A percentile compares a stretch with the other conserved stretches of the same genome.
Conservation (phyloP, 1,140 invertebrate species). For the Neodiprion pinetum region DNA sequence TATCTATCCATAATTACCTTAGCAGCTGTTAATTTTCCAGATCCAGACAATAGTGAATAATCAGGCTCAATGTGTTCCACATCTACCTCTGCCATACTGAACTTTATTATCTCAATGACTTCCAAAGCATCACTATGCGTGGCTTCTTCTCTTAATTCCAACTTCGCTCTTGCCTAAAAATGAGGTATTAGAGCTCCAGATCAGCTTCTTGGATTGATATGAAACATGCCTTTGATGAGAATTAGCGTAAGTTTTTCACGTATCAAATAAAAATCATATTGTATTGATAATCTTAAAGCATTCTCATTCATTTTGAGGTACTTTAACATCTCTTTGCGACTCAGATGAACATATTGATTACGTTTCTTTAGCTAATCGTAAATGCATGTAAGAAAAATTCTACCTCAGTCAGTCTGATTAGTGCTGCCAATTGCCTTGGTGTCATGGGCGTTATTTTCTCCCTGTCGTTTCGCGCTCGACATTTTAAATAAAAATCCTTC, state of each 20-base stretch:
- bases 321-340: no score
- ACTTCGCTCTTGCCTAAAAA: conserved; percentile 79
- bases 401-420: conserved; percentile 87
- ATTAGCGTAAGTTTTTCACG: not conserved
- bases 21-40: conserved; percentile 74
- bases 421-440: conserved; percentile 84
- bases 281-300: not conserved
- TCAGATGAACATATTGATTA: not conserved
- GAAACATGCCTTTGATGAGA: not conserved
- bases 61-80: conserved; percentile 63
- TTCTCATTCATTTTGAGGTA: no score
- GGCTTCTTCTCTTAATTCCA: conserved; percentile 83
- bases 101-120: conserved; percentile 84
- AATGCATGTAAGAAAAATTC: conserved; percentile 17
- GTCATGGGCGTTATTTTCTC: conserved; percentile 77
- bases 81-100: conserved; percentile 80
- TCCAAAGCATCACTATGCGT: conserved; percentile 83
- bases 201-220: not conserved
- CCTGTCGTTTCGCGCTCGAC: conserved; percentile 72
- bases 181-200: conserved; percentile 16
- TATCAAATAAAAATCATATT: conserved; percentile 4
- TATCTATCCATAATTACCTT: conserved; percentile 60
- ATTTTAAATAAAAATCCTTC: conserved; percentile 83
- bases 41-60: conserved; percentile 20
- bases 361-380: not conserved